phyloP scores from a whole-genome alignment of 2,113 vertebrate genomes.

The Brachypteracias leptosomus region DNA sequence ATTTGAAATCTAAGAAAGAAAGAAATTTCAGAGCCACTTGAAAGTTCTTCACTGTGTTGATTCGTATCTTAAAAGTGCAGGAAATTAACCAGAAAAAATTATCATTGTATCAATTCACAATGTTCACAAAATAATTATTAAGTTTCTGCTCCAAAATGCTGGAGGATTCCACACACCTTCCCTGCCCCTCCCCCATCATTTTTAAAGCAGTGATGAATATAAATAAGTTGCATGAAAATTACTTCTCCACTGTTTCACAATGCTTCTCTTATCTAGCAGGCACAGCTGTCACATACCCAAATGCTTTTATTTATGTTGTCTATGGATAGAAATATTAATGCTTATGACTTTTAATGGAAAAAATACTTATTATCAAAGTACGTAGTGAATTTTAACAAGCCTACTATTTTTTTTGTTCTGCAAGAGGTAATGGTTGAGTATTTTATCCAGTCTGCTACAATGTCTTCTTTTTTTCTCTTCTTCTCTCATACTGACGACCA shows the following conservation, averaged over 20 bases:
- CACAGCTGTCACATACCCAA: conserved; percentile 68
- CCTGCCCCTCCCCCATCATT: neutral
- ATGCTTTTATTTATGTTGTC: conserved; percentile 58
- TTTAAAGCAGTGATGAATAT: conserved; percentile 44
- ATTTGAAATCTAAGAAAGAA: conserved; percentile 28
- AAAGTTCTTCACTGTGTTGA: conserved; percentile 28
- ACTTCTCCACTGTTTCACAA: conserved; percentile 62
- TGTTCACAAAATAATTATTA: conserved; percentile 61
- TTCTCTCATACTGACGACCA: neutral
- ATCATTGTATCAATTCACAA: conserved; percentile 10
- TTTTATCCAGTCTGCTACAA: neutral
- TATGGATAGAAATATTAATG: conserved; percentile 43
- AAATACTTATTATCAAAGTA: conserved; percentile 25
- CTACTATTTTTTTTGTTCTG: neutral
- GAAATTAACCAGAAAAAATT: conserved; percentile 44
- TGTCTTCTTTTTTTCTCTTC: neutral
- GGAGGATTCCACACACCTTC: neutral
- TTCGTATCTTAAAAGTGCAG: conserved; percentile 47
- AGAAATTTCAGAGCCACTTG: neutral
- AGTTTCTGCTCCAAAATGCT: neutral
- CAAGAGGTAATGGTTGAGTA: neutral
- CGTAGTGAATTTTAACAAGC: conserved; percentile 38
- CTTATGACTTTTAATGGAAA: conserved; percentile 31
- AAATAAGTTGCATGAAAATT: conserved; percentile 72
- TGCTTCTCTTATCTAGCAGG: conserved; percentile 69